Percentiles rank a stretch among this genome's conserved stretches.
These are phyloP conservation scores for Uropetala carovei DNA, from an alignment of 2,888 invertebrate species.

Conservation along the genomic window DNA sequence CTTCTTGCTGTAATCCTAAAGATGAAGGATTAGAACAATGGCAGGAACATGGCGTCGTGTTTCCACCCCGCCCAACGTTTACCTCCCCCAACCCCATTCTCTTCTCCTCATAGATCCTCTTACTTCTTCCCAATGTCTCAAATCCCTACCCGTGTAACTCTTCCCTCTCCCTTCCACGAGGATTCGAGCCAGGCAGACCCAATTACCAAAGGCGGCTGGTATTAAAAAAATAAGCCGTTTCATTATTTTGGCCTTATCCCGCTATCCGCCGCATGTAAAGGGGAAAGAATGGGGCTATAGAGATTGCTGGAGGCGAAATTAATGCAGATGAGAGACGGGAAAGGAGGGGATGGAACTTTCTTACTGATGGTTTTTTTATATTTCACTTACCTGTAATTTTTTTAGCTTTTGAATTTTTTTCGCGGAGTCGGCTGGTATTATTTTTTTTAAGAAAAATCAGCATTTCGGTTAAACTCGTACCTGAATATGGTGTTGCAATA, in stretches of 20 bases:
- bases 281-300: neutral
- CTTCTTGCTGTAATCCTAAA: neutral
- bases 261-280: neutral
- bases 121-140: neutral
- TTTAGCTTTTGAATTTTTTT: too few species aligned
- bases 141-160: too few species aligned
- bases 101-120: neutral
- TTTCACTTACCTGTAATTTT: neutral
- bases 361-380: neutral
- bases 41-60: neutral
- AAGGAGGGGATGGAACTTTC: neutral
- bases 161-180: too few species aligned
- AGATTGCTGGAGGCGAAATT: neutral
- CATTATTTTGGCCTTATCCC: constrained; percentile 27
- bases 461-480: too few species aligned
- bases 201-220: neutral
- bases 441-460: too few species aligned
- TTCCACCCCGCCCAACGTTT: neutral
- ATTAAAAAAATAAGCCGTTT: neutral
- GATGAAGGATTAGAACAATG: neutral
- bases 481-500: too few species aligned
- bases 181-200: neutral
- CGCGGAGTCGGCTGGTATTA: too few species aligned
- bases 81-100: neutral
- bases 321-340: neutral